phyloP scores from a whole-genome alignment of 2,113 vertebrate species.

The Tyto alba region DNA sequence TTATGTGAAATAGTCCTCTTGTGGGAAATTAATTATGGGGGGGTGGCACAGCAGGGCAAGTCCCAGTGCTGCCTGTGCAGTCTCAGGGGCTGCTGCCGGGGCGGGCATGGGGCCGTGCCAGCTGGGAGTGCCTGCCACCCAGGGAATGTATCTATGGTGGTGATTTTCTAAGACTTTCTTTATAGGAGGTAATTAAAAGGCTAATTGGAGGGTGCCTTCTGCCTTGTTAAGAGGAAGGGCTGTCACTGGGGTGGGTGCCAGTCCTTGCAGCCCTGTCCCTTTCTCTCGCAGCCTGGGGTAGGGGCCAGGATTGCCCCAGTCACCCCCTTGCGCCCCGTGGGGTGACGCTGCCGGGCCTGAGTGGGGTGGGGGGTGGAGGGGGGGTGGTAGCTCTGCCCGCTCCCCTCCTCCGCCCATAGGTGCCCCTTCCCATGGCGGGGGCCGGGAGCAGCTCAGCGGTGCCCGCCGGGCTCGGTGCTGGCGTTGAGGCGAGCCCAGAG shows the following conservation, averaged over 20 bases:
- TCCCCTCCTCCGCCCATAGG: background rate
- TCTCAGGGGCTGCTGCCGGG: background rate
- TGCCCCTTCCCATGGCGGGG: background rate
- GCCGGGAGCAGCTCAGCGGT: background rate
- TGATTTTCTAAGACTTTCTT: conserved; percentile 55
- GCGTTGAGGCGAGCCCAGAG: conserved; percentile 77
- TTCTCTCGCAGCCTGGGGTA: background rate
- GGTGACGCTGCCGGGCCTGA: background rate
- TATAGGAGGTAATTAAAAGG: conserved; percentile 58
- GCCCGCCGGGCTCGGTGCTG: conserved; percentile 23
- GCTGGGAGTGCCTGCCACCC: background rate
- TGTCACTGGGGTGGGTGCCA: background rate
- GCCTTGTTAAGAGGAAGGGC: background rate
- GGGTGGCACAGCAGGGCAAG: background rate
- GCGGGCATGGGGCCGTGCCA: accelerated
- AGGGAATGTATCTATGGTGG: conserved; percentile 1
- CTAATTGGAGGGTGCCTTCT: background rate
- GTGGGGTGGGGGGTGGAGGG: background rate
- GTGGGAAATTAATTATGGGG: background rate
- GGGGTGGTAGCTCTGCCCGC: background rate
- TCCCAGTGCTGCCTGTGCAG: background rate
- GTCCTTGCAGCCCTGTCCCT: background rate
- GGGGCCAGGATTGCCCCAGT: background rate
- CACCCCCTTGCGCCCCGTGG: background rate
- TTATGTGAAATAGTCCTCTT: background rate